Conservation (phyloP, 1,140 invertebrate genomes). For the Ostrea edulis region DNA sequence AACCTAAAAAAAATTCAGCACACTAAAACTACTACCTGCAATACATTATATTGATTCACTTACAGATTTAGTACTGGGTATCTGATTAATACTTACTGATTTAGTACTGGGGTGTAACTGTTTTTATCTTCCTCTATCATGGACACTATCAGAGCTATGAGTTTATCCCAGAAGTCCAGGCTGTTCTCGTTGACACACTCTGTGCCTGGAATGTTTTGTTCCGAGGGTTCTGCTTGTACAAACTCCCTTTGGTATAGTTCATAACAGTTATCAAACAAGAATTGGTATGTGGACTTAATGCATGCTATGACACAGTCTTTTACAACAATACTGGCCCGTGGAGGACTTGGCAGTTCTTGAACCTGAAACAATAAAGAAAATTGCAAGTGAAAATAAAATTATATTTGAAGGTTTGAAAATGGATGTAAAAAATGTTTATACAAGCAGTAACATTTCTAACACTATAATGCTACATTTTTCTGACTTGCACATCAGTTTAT, state of each 20-base stretch:
- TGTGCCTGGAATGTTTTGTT: slow-evolving; percentile 67
- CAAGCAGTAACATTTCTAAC: too few species aligned
- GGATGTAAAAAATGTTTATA: too few species aligned
- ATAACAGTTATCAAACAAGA: slow-evolving; percentile 98
- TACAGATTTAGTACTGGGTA: not conserved
- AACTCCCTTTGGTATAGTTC: slow-evolving; percentile 96
- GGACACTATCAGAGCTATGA: slow-evolving; percentile 97
- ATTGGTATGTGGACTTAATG: slow-evolving; percentile 97
- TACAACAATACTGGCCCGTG: slow-evolving; percentile 97
- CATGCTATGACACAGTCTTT: slow-evolving; percentile 99
- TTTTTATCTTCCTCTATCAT: slow-evolving; percentile 99
- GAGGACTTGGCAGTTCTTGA: slow-evolving; percentile 98
- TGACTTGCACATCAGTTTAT: too few species aligned
- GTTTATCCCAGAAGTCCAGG: slow-evolving; percentile 98
- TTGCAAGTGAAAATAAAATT: not conserved
- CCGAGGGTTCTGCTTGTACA: slow-evolving; percentile 83
- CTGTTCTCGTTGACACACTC: slow-evolving; percentile 81
- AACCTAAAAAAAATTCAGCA: too few species aligned
- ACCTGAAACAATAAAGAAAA: slow-evolving; percentile 83
- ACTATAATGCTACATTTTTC: too few species aligned
- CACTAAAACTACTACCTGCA: too few species aligned
- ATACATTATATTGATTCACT: too few species aligned
- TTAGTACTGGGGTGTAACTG: slow-evolving; percentile 98
- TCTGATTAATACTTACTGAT: slow-evolving; percentile 85
- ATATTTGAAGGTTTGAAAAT: too few species aligned